phyloP scores from a whole-genome alignment of 2,113 vertebrate species.

The Gulo gulo region DNA sequence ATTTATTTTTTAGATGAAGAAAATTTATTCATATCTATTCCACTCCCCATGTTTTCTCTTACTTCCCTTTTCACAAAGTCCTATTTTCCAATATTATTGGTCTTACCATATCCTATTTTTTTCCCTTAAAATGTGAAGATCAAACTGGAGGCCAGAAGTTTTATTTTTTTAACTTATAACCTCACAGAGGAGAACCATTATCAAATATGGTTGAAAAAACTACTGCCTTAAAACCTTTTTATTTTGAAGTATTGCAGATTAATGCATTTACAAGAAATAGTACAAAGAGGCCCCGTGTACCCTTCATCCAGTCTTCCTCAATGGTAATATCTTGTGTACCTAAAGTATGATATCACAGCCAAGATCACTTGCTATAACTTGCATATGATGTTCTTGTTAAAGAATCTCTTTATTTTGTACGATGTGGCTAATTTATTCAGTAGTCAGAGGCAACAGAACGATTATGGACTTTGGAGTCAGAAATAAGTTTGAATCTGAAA shows the following conservation, averaged over 20 bases:
- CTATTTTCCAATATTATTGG: not conserved
- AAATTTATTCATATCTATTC: not conserved
- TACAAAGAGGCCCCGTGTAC: not conserved
- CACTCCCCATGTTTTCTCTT: not conserved
- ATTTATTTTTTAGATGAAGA: not conserved
- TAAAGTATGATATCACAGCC: not conserved
- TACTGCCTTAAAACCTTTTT: not conserved
- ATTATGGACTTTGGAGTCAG: not conserved
- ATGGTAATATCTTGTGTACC: not conserved
- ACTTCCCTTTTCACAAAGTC: not conserved
- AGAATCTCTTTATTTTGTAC: not conserved
- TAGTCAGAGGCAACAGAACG: not conserved
- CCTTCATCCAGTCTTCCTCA: not conserved
- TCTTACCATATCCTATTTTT: not conserved
- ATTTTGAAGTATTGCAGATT: not conserved
- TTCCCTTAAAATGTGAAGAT: not conserved
- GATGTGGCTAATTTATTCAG: not conserved
- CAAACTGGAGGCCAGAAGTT: not conserved
- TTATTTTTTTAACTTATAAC: not conserved
- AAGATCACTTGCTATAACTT: not conserved
- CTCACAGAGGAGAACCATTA: not conserved
- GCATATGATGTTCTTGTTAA: not conserved
- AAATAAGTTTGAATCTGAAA: constrained; percentile 6
- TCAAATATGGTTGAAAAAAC: not conserved
- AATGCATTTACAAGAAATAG: not conserved